Evolutionary conservation across 2,888 invertebrate species (phyloP).

Genomic region (Melanostoma mellinum): DNA sequence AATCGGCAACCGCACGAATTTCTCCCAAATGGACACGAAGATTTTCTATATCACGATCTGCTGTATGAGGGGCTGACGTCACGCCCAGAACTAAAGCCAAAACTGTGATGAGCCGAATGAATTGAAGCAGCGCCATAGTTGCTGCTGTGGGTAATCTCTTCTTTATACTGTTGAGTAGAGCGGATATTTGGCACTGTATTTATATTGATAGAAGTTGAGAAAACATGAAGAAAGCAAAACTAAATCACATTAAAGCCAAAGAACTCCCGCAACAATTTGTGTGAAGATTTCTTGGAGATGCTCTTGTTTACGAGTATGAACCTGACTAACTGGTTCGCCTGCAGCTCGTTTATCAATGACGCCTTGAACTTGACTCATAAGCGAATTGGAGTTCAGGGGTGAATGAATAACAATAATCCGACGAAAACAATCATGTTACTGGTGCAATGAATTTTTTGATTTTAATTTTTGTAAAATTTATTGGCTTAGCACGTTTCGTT

Average conservation of each 20-base stretch:
- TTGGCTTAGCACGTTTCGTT: too few species aligned
- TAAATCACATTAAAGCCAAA: constrained; percentile 8
- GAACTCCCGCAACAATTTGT: not conserved
- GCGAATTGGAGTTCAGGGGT: constrained; percentile 55
- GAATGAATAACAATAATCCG: constrained; percentile 44
- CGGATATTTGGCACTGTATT: constrained; percentile 45
- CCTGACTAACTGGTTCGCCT: constrained; percentile 55
- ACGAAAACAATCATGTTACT: constrained; percentile 6
- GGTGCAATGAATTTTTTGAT: not conserved
- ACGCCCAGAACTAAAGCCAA: constrained; percentile 18
- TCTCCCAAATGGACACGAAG: constrained; percentile 54
- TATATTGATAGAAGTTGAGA: constrained; percentile 49
- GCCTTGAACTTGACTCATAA: constrained; percentile 68
- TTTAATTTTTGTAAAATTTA: too few species aligned
- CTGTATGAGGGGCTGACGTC: constrained; percentile 3
- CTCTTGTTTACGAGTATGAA: constrained; percentile 11
- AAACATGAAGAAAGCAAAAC: constrained; percentile 14
- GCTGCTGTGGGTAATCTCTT: constrained; percentile 44
- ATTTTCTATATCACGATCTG: constrained; percentile 43
- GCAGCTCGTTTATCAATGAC: constrained; percentile 1
- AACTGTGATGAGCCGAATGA: constrained; percentile 16
- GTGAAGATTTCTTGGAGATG: constrained; percentile 16
- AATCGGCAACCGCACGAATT: constrained; percentile 56
- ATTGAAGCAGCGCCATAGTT: constrained; percentile 47
- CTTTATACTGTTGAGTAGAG: constrained; percentile 56